Base-by-base conservation (phyloP, 2,888 invertebrate species). In the Apoda limacodes region DNA sequence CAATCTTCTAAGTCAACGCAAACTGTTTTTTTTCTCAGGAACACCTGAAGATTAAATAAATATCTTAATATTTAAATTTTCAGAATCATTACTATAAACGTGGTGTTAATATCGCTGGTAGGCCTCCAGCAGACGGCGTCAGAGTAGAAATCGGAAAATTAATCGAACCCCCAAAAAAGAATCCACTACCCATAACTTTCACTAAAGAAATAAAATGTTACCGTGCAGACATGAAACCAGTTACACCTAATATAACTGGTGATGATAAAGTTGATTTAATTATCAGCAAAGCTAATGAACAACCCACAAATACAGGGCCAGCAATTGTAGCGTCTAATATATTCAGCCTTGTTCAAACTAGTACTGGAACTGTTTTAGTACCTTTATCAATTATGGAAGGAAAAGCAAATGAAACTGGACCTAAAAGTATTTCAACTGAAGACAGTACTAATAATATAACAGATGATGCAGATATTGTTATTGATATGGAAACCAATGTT, bases 171-270 rank as follows among this genome's bases (percentile, higher is more conserved):
- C 44, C 49, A 0, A 25, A 27, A 20, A 70, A 67, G 40, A 30
- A 34, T 1, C 60, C 70, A 0, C 39, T 74, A 1, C 71, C 69
- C 2, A 58, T 60, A 22, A 48, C 55, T 24, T 71, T 70, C 29
- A 60, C 51, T 41, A 5, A 53, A n/a, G n/a, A n/a, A n/a, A n/a
- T n/a, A n/a, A n/a, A n/a, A n/a, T 20, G 9, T 7, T 20, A 22
- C 13, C 0, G 9, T 9, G 22, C 10, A 28, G 9, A 22, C 10
- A 15, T 20, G 9, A 28, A 30, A 5, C 22, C 10, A 10, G 21
- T 11, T 13, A 10, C 17, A n/a, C 1, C 5, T 3, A 19, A 13
- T 9, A 10, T 13, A 21, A 9, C 15, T 9, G 20, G 9, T 9
- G 4, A 25, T 5, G 24, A 29, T 9, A 23, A 19, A 17, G 2